Conservation (phyloP, 2,113 vertebrate species). For the Serilophus lunatus region DNA sequence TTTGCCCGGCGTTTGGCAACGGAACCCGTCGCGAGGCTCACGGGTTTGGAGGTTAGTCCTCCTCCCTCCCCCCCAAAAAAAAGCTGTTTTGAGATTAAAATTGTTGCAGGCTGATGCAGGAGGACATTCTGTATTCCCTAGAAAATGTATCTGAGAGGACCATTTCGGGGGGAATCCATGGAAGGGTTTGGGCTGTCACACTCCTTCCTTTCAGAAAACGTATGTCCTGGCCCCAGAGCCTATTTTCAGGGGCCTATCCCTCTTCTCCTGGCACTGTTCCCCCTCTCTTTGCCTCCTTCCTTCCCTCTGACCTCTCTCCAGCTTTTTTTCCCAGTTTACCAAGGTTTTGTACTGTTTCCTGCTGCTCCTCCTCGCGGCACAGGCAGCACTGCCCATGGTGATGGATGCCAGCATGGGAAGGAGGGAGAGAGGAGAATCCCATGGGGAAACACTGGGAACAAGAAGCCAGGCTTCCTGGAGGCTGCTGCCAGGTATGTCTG, state of each 20-base stretch:
- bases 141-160: background rate
- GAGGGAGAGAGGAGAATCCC: background rate
- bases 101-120: background rate
- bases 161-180: background rate
- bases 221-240: fast-evolving
- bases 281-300: background rate
- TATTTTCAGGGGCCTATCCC: background rate
- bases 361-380: background rate
- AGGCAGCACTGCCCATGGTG: fast-evolving
- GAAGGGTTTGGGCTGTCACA: background rate
- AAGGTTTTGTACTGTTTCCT: background rate
- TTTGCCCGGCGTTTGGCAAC: background rate
- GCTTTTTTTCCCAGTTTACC: background rate
- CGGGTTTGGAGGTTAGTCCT: background rate
- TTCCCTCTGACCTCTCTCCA: background rate
- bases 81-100: background rate
- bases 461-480: background rate
- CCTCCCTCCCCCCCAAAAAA: background rate
- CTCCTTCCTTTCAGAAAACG: fast-evolving
- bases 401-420: fast-evolving
- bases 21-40: background rate
- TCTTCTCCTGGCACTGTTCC: background rate
- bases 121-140: background rate
- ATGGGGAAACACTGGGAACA: background rate
- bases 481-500: background rate